Evolutionary conservation across 2,797 vertebrate genomes (phyloP).

Genomic region (Amblyraja radiata): DNA sequence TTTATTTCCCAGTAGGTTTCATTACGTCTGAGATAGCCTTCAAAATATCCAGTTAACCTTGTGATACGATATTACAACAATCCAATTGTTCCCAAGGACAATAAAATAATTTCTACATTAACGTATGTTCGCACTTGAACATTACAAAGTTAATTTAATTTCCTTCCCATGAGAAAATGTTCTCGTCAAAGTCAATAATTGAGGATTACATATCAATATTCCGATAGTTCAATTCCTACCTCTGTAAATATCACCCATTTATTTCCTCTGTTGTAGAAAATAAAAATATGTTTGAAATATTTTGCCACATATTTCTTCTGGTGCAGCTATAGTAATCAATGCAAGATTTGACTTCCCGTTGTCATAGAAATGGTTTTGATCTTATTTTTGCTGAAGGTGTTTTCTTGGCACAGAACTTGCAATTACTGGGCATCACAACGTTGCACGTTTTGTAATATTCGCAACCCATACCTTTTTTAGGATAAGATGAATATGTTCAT

Average conservation of each 20-base stretch:
- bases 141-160: too few species aligned
- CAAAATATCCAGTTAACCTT: neutral
- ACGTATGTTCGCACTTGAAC: neutral
- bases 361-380: neutral
- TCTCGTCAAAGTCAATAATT: neutral
- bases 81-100: neutral
- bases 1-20: neutral
- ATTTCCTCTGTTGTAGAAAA: neutral
- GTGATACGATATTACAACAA: neutral
- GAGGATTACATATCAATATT: neutral
- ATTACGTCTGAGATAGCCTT: too few species aligned
- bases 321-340: neutral
- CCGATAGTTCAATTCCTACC: neutral
- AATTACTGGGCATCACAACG: too few species aligned
- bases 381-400: too few species aligned
- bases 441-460: too few species aligned
- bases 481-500: neutral
- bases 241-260: neutral
- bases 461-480: neutral
- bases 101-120: neutral
- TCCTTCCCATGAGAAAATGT: neutral
- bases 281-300: constrained; percentile 7
- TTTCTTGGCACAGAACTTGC: neutral
- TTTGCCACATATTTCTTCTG: neutral
- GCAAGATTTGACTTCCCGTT: neutral